Percentiles rank a stretch among this genome's conserved stretches.
Evolutionary conservation across 2,113 vertebrate genomes (phyloP).

Genomic region (Ibidorhyncha struthersii): DNA sequence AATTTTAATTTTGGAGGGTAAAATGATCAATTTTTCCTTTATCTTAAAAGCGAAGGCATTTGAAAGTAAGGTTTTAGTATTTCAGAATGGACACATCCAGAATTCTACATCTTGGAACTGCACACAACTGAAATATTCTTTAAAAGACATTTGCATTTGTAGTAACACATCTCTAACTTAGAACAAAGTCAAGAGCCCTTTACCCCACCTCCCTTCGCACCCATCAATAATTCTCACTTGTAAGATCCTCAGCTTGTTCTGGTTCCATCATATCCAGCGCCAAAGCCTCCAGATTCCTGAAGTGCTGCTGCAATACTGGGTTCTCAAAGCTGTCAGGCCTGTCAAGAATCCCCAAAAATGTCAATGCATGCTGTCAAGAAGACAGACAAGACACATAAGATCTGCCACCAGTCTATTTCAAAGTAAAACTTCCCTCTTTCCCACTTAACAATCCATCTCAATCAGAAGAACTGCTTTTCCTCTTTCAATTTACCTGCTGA

Average conservation of each 20-base stretch:
- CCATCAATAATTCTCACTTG: slow-evolving; percentile 77
- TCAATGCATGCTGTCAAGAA: not conserved
- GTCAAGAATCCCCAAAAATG: slow-evolving; percentile 16
- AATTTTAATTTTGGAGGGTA: not conserved
- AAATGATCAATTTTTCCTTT: not conserved
- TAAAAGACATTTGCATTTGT: not conserved
- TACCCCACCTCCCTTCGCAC: not conserved
- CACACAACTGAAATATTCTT: not conserved
- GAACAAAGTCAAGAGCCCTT: not conserved
- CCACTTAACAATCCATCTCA: not conserved
- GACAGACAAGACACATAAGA: not conserved
- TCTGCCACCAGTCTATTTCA: not conserved
- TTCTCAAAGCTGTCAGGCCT: slow-evolving; percentile 96
- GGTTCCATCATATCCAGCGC: slow-evolving; percentile 88
- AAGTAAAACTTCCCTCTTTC: not conserved
- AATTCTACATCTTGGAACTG: not conserved
- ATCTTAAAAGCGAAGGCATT: not conserved
- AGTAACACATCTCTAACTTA: not conserved
- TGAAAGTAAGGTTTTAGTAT: not conserved
- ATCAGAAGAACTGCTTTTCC: not conserved
- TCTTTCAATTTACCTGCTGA: not conserved
- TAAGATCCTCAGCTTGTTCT: slow-evolving; percentile 88
- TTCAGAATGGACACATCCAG: not conserved
- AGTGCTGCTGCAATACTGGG: slow-evolving; percentile 92
- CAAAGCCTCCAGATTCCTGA: slow-evolving; percentile 93